Conservation (phyloP, 2,888 invertebrate species). For the Polydesmus complanatus region DNA sequence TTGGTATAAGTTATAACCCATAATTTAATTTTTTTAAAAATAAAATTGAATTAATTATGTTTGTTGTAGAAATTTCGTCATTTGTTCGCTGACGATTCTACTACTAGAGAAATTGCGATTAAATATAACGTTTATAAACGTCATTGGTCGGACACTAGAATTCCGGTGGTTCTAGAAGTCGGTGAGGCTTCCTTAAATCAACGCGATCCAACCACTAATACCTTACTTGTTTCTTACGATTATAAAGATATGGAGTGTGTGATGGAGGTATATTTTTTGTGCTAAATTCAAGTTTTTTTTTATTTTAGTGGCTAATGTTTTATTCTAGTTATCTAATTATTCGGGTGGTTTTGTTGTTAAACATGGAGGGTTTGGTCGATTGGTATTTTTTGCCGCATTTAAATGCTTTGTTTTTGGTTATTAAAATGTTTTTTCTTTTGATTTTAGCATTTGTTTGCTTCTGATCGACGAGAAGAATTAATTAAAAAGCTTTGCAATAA, state of each 20-base stretch:
- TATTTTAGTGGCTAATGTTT: background rate
- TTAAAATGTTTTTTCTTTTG: conserved; percentile 18
- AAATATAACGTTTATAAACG: conserved; percentile 77
- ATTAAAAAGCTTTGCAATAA: conserved; percentile 72
- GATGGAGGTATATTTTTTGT: conserved; percentile 30
- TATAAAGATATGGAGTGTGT: conserved; percentile 75
- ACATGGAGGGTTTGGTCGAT: conserved; percentile 75
- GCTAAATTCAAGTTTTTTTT: conserved; percentile 3
- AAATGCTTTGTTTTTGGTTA: conserved; percentile 14
- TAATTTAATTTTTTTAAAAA: too few species aligned
- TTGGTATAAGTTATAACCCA: conserved; percentile 43
- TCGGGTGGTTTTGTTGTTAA: conserved; percentile 87
- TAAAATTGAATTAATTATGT: too few species aligned
- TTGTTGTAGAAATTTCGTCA: conserved; percentile 28
- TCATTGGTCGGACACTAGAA: conserved; percentile 87
- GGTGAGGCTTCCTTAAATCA: conserved; percentile 87
- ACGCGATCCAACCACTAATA: conserved; percentile 70
- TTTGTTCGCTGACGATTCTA: conserved; percentile 31
- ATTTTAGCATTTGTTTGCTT: conserved; percentile 67
- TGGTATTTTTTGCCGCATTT: conserved; percentile 36
- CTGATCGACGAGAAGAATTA: conserved; percentile 70
- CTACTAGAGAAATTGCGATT: conserved; percentile 20
- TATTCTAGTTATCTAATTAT: conserved; percentile 60
- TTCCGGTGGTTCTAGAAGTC: conserved; percentile 78
- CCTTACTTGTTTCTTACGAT: conserved; percentile 63